Evolutionary conservation across 2,113 vertebrate genomes (phyloP), one percentile per base, ranked within the genome.

Genomic region (Percopsis transmontana): DNA sequence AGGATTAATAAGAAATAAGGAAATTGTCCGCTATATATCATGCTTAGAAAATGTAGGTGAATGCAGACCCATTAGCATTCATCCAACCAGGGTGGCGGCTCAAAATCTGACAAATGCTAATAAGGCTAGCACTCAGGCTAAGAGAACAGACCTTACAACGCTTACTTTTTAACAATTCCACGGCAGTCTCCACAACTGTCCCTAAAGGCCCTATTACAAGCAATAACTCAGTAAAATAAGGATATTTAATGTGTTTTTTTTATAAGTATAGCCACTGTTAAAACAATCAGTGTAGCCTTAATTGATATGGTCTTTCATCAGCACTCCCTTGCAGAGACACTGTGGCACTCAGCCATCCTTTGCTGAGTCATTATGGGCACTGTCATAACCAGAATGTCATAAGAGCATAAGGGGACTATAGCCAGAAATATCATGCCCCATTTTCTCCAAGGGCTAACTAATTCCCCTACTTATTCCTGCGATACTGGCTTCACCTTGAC

Each of bases 401-500:
- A 76, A 62, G 64, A 48, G 53, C 23, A 47, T 15, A 58, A 16
- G 27, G 44, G 68, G 67, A 33, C 53, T 45, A 67, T 47, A 63
- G 66, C 68, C 62, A 20, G 68, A 74, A 70, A 80, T 78, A 70
- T 69, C 63, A 33, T 7, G 1, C 23, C 47, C 67, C 53, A 33
- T 24, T 72, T 40, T n/a, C 80, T 52, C 72, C 62, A 68, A 72
- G 72, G 78, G 48, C 66, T 53, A 47, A 20, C 47, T 58, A 54
- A 69, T 56, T 42, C 13, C 48, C 24, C 48, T 54, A 51, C 61
- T 58, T 58, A 18, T 80, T 62, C 55, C 71, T 79, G 67, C 63
- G 54, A 68, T 74, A 54, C 14, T 0, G 44, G 52, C 73, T 63
- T 73, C 76, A 87, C 83, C 83, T 89, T 82, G 79, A 87, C 87